A percentile compares a stretch with the other conserved stretches of the same genome.
Conservation (phyloP, 2,113 vertebrate species). For the Grallaria varia region DNA sequence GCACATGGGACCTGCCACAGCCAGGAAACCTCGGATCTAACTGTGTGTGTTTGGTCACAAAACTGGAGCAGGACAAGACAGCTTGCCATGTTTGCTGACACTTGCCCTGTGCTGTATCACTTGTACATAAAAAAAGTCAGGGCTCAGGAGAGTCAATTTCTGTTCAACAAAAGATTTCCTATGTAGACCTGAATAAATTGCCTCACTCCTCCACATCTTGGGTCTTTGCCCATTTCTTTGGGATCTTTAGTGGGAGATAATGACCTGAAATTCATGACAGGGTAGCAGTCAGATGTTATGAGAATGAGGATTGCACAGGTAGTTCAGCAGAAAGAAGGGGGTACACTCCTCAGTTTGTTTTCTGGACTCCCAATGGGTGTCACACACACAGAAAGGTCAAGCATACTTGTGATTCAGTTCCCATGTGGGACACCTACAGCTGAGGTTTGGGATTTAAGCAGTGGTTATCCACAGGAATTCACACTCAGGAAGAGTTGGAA, state of each 20-base stretch:
- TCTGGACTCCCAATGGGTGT: background rate
- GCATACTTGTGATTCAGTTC: background rate
- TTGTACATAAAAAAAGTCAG: background rate
- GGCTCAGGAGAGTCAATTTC: background rate
- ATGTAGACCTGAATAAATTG: background rate
- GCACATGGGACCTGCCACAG: background rate
- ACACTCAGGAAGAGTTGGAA: background rate
- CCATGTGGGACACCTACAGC: background rate
- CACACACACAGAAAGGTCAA: background rate
- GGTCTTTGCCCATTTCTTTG: background rate
- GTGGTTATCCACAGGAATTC: background rate
- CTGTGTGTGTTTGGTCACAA: background rate
- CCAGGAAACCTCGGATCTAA: background rate
- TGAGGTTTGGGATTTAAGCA: background rate
- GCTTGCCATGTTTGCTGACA: background rate
- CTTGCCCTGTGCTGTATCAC: background rate
- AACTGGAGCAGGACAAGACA: background rate
- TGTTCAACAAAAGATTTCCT: background rate
- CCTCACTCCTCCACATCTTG: background rate
- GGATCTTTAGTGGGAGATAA: background rate
- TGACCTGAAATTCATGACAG: background rate
- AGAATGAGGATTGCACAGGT: background rate
- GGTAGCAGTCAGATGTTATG: background rate
- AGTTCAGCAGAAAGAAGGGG: background rate
- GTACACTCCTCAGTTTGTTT: background rate